phyloP scores from a whole-genome alignment of 2,113 vertebrate species.

The Myanophis thanlyinensis region DNA sequence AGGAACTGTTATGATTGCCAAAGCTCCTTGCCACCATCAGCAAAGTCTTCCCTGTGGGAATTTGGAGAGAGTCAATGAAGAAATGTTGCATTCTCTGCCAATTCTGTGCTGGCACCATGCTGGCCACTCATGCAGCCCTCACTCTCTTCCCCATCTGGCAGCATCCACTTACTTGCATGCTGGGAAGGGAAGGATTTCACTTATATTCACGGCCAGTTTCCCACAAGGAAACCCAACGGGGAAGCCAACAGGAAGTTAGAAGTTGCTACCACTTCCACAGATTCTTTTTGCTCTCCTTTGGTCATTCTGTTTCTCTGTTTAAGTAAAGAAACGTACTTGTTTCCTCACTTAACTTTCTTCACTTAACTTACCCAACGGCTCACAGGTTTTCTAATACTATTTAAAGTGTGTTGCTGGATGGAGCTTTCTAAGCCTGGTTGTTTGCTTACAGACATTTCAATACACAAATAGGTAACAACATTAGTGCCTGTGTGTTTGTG shows the following conservation, averaged over 20 bases:
- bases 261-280: not conserved
- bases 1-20: not conserved
- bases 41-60: not conserved
- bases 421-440: not conserved
- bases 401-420: not conserved
- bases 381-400: not conserved
- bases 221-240: not conserved
- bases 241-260: not conserved
- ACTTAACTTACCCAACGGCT: not conserved
- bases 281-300: not conserved
- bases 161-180: not conserved
- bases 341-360: no score
- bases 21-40: not conserved
- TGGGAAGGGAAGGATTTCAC: not conserved
- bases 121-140: not conserved
- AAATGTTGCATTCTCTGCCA: not conserved
- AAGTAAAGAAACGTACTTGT: not conserved
- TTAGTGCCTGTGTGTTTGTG: not conserved
- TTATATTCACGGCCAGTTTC: not conserved
- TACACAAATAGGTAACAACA: not conserved
- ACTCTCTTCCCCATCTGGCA: not conserved
- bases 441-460: not conserved
- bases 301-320: not conserved
- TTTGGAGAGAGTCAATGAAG: not conserved
- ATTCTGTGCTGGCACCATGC: not conserved